Conservation (phyloP, 2,888 invertebrate species). For the Aphidoletes aphidimyza region DNA sequence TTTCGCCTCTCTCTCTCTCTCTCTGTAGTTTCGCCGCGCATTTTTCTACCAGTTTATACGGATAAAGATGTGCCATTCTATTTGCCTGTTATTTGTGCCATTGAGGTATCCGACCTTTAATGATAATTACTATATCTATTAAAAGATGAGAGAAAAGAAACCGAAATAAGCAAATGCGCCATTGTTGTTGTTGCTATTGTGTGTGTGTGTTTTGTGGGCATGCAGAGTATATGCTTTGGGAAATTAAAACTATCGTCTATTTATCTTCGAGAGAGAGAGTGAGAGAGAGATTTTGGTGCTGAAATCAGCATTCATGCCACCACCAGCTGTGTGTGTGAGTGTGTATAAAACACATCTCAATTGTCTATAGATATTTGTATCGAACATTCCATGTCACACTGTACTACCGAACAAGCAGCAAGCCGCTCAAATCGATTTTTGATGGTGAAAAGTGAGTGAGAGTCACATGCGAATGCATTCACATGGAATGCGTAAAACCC, state of each 20-base stretch:
- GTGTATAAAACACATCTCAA: too few relatives aligned
- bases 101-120: not conserved
- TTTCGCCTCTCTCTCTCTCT: too few relatives aligned
- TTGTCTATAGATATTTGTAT: not conserved
- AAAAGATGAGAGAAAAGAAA: too few relatives aligned
- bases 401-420: not conserved
- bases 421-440: not conserved
- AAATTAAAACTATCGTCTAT: not conserved
- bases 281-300: not conserved
- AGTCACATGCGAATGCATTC: not conserved
- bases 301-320: not conserved
- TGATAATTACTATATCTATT: conserved; percentile 38
- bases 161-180: too few relatives aligned
- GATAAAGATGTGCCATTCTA: not conserved
- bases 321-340: not conserved
- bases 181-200: too few relatives aligned
- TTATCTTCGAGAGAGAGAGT: too few relatives aligned
- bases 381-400: not conserved
- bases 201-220: too few relatives aligned
- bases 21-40: too few relatives aligned
- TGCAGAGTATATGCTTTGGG: too few relatives aligned
- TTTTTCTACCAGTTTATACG: not conserved
- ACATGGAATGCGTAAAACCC: not conserved
- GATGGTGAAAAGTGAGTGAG: not conserved
- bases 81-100: not conserved